Evolutionary conservation across 2,888 invertebrate genomes (phyloP), one percentile per base, ranked within the genome.

Genomic region (Falcaria lacertinaria): DNA sequence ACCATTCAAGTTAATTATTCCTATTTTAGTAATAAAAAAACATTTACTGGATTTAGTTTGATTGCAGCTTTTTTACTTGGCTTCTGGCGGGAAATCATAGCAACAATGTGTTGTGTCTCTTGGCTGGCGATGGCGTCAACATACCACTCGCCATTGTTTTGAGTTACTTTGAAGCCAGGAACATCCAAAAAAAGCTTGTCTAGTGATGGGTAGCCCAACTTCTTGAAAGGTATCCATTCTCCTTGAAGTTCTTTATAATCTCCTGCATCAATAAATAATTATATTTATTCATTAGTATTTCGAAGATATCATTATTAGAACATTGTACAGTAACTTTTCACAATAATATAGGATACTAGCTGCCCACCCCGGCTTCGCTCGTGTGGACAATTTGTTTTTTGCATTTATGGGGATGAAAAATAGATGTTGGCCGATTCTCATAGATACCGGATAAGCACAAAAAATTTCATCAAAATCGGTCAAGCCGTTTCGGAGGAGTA

Each of bases 161-260:
- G 81, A n/a, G 80, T 80, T 6, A 90, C 76, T 57, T 89, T 90
- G 60, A 93, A 87, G 19, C 91, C 90, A 8, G 92, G 91, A 14
- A 91, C 89, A 50, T 89, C 89, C 28, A 77, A 60, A 44, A 94
- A 80, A 48, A 95, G 85, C 32, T 91, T 91, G 46, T 92, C 91
- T 6, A 94, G 73, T 6, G 80, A 78, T 33, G 76, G 61, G 73
- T 86, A 94, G 4, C 94, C 94, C 43, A 93, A 76, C 54, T 85
- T 84, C 45, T 74, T 80, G 58, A 78, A 94, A 4, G 94, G 94
- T 57, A 95, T 91, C 54, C 79, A 78, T 64, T 90, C 90, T 17
- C 93, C 93, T 67, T 93, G 91, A 17, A 94, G 70, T 54, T 90
- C 90, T 40, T 73, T 76, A 69, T 93, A 94, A 63, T 95, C 94